These are phyloP conservation scores for Limanda limanda DNA, from an alignment of 2,113 vertebrate genomes.

Conservation along the genomic window DNA sequence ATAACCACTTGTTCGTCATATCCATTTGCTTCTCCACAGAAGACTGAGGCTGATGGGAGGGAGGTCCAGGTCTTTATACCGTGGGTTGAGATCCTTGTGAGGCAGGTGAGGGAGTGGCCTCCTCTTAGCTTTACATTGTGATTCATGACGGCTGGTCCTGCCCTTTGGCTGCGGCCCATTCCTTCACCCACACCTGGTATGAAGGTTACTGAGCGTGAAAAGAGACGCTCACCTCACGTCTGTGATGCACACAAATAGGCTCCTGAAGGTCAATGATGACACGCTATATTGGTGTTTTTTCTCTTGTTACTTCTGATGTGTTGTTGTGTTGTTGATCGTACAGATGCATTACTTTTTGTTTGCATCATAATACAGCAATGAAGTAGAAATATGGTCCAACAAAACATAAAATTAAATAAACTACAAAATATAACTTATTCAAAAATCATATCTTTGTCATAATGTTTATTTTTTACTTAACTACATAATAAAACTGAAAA, in stretches of 20 bases:
- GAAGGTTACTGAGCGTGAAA: neutral
- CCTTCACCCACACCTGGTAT: neutral
- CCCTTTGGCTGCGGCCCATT: neutral
- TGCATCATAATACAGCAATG: neutral
- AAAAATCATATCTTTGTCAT: too few species aligned
- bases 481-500: too few species aligned
- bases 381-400: neutral
- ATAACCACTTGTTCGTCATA: conserved; percentile 44
- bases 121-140: neutral
- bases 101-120: conserved; percentile 39
- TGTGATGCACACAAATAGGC: too few species aligned
- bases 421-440: too few species aligned
- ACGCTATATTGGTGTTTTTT: too few species aligned
- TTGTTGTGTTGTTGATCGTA: neutral
- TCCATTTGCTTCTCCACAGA: conserved; percentile 17
- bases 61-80: conserved; percentile 44
- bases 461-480: too few species aligned
- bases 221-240: neutral
- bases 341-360: neutral
- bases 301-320: neutral
- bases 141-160: conserved; percentile 6
- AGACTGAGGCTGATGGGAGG: conserved; percentile 31
- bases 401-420: too few species aligned
- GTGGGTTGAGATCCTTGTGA: conserved; percentile 8
- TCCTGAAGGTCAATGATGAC: too few species aligned